Evolutionary conservation across 2,113 vertebrate species (phyloP).

Genomic region (Hylia prasina): DNA sequence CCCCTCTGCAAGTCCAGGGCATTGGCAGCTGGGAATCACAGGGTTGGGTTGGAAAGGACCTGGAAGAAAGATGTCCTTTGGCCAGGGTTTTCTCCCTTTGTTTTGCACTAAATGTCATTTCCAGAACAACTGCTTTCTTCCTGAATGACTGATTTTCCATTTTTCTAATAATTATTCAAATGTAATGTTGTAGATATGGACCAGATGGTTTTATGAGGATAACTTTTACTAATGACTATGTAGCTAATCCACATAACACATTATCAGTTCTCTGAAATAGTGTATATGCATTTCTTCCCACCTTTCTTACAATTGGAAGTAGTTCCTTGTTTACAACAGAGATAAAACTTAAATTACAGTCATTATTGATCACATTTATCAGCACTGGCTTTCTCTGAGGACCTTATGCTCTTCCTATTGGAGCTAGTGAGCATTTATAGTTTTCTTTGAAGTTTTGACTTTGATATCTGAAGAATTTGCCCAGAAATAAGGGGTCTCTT

Average conservation of each 20-base stretch:
- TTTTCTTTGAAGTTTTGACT: background rate
- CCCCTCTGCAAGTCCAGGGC: background rate
- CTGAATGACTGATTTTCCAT: background rate
- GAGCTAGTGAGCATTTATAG: background rate
- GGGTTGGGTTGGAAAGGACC: background rate
- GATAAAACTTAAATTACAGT: background rate
- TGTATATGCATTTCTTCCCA: background rate
- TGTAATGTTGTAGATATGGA: background rate
- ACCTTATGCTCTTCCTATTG: background rate
- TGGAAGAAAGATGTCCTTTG: background rate
- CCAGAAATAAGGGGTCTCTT: background rate
- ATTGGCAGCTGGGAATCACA: background rate
- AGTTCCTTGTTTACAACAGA: background rate
- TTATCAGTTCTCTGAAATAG: background rate
- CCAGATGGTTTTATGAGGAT: background rate
- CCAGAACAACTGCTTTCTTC: background rate
- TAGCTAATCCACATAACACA: background rate
- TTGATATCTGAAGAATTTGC: background rate
- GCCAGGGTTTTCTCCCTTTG: background rate
- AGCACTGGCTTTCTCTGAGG: background rate
- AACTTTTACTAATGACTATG: background rate
- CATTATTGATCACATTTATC: background rate
- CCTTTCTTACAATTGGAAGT: background rate
- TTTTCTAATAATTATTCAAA: background rate
- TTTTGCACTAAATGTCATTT: background rate